A percentile compares a stretch with the other conserved stretches of the same genome.
phyloP scores from a whole-genome alignment of 2,888 invertebrate species.

The Meloe dianella region DNA sequence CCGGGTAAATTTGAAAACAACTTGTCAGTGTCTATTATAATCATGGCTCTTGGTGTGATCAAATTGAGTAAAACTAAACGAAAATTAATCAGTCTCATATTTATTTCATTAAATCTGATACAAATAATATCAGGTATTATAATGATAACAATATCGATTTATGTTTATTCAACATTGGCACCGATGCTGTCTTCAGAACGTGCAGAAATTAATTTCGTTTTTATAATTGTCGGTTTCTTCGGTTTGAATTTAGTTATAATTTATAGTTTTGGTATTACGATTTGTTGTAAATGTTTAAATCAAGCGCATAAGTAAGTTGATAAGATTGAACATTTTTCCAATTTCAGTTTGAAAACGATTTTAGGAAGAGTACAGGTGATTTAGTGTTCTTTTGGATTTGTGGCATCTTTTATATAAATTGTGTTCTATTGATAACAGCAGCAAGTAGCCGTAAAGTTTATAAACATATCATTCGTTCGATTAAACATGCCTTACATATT shows the following conservation, averaged over 20 bases:
- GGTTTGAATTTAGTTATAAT: conserved; percentile 54
- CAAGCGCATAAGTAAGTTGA: conserved; percentile 55
- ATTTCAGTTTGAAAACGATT: conserved; percentile 32
- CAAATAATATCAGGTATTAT: conserved; percentile 52
- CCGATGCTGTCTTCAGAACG: conserved; percentile 56
- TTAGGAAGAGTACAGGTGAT: conserved; percentile 56
- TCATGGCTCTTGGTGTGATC: conserved; percentile 49
- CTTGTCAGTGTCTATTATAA: conserved; percentile 24
- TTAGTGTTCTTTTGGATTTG: conserved; percentile 54
- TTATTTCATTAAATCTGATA: conserved; percentile 48
- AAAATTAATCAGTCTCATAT: conserved; percentile 43
- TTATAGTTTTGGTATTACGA: conserved; percentile 54
- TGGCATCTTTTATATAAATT: conserved; percentile 51
- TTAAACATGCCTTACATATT: conserved; percentile 63
- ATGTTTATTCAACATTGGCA: conserved; percentile 50
- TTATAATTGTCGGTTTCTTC: conserved; percentile 54
- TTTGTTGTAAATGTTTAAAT: conserved; percentile 53
- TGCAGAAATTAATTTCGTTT: conserved; percentile 56
- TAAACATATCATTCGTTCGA: conserved; percentile 55
- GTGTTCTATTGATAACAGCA: conserved; percentile 53
- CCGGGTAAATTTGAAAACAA: neutral
- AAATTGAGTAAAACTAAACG: conserved; percentile 48
- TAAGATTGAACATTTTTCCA: neutral
- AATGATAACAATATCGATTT: conserved; percentile 51
- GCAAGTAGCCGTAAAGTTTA: conserved; percentile 51